Conservation (phyloP, 2,888 invertebrate species). For the Epinotia bilunana region DNA sequence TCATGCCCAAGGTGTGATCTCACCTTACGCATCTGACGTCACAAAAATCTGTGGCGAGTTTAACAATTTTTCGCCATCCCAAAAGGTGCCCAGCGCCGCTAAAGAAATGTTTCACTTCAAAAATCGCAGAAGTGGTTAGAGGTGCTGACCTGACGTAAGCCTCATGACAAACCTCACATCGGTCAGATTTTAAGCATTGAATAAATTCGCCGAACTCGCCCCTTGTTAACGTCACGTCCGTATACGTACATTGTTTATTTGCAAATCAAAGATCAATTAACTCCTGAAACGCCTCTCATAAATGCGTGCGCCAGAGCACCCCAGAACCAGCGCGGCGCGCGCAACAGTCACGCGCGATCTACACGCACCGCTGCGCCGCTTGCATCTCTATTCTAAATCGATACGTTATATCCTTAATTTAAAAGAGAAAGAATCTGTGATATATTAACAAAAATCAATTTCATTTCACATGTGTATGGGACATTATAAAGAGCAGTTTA, state of each 20-base stretch:
- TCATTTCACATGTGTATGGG: not conserved
- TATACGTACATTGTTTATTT: not conserved
- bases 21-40: too few relatives aligned
- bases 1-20: too few relatives aligned
- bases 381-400: not conserved
- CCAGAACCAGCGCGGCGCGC: not conserved
- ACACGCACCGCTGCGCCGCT: not conserved
- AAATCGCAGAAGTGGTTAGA: too few relatives aligned
- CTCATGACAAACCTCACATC: not conserved
- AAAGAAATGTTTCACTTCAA: too few relatives aligned
- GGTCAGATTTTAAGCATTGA: not conserved
- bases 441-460: not conserved
- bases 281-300: not conserved
- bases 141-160: too few relatives aligned
- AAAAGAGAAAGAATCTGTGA: too few relatives aligned
- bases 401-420: not conserved
- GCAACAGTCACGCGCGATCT: not conserved
- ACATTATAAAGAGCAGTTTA: not conserved
- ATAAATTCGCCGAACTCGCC: not conserved
- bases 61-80: too few relatives aligned
- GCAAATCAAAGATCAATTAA: constrained; percentile 5
- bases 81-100: too few relatives aligned
- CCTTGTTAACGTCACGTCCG: too few relatives aligned
- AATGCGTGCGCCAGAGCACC: constrained; percentile 5
- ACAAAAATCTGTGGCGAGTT: too few relatives aligned